phyloP scores from a whole-genome alignment of 1,140 invertebrate species.

The Ruditapes philippinarum region DNA sequence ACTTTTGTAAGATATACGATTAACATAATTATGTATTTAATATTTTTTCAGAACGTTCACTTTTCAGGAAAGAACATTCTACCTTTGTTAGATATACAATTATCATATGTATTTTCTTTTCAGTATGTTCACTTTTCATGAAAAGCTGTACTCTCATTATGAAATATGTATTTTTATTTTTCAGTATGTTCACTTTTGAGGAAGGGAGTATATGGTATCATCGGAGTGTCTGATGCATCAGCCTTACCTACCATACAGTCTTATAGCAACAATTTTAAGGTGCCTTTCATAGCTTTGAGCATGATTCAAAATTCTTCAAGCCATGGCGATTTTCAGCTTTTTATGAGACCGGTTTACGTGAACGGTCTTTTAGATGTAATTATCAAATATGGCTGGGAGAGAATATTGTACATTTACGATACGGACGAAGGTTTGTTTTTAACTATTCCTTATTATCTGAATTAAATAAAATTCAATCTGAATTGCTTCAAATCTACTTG shows the following conservation, averaged over 20 bases:
- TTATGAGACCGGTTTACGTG: slow-evolving; percentile 96
- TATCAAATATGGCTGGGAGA: slow-evolving; percentile 95
- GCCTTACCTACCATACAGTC: slow-evolving; percentile 98
- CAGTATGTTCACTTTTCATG: too few species aligned
- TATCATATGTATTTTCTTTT: too few species aligned
- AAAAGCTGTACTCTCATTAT: too few species aligned
- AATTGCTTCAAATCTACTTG: too few species aligned
- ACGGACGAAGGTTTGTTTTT: slow-evolving; percentile 96
- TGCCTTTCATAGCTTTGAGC: slow-evolving; percentile 92
- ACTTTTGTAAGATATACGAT: too few species aligned
- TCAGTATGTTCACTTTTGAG: slow-evolving; percentile 97
- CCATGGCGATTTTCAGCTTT: slow-evolving; percentile 77
- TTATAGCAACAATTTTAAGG: slow-evolving; percentile 97
- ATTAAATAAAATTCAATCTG: too few species aligned
- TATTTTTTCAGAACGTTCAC: too few species aligned
- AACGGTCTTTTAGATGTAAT: slow-evolving; percentile 97
- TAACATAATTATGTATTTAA: too few species aligned
- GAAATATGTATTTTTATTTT: slow-evolving; percentile 86
- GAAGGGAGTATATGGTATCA: slow-evolving; percentile 95
- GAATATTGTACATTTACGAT: slow-evolving; percentile 98
- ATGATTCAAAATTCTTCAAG: slow-evolving; percentile 78
- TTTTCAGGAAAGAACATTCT: too few species aligned
- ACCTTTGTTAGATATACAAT: too few species aligned
- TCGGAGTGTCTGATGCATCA: slow-evolving; percentile 96
- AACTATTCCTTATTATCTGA: too few species aligned